Evolutionary conservation across 2,797 vertebrate species (phyloP).

Genomic region (Odontamblyopus rebecca): DNA sequence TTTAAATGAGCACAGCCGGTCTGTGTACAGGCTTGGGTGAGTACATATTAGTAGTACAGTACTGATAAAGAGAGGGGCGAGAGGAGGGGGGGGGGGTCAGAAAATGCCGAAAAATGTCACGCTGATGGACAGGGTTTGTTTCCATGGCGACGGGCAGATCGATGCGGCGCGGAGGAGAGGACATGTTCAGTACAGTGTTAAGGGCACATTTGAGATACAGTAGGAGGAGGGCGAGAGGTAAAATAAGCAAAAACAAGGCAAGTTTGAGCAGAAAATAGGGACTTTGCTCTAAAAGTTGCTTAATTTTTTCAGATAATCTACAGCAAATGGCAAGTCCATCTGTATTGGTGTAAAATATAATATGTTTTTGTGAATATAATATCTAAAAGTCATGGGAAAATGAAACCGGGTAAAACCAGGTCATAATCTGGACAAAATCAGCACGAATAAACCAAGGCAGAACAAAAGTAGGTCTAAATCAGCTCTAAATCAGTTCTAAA

Average conservation of each 20-base stretch:
- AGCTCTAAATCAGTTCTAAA: too few species aligned
- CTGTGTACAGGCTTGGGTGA: not conserved
- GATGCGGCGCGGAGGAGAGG: slow-evolving; percentile 20
- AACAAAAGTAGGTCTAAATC: too few species aligned
- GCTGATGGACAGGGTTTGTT: slow-evolving; percentile 25
- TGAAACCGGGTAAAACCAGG: too few species aligned
- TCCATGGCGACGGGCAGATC: slow-evolving; percentile 30
- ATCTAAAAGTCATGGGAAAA: too few species aligned
- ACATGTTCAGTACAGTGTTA: slow-evolving; percentile 19
- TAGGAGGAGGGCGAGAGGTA: not conserved
- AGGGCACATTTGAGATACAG: slow-evolving; percentile 17
- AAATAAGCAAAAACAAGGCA: slow-evolving; percentile 1
- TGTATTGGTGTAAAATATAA: too few species aligned
- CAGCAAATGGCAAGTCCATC: too few species aligned
- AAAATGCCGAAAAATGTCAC: slow-evolving; percentile 12
- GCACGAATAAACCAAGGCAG: too few species aligned
- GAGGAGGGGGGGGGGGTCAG: not conserved
- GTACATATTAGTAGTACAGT: not conserved
- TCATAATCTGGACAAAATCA: too few species aligned
- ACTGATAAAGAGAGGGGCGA: not conserved
- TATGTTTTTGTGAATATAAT: too few species aligned
- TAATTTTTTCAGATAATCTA: too few species aligned
- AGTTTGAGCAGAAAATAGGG: not conserved
- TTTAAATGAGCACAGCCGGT: slow-evolving; percentile 6
- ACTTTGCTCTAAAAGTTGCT: not conserved